These are phyloP conservation scores for Beaufortia kweichowensis DNA, from an alignment of 2,113 vertebrate genomes.

Conservation along the genomic window DNA sequence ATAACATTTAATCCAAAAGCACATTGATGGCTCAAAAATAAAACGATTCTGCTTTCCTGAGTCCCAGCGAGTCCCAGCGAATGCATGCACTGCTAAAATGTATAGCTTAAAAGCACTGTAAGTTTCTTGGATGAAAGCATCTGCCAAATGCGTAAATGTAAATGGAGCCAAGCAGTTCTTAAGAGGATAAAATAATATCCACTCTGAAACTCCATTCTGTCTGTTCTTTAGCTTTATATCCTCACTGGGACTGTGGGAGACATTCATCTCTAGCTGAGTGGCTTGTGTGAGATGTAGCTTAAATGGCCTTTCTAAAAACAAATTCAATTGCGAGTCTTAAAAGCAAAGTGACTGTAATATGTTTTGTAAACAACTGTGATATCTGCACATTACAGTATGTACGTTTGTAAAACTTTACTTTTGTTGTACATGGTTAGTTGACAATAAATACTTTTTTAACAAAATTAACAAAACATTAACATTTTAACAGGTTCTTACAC, in stretches of 20 bases:
- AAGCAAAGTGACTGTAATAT: background rate
- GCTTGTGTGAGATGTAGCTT: background rate
- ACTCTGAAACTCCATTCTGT: background rate
- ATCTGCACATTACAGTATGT: background rate
- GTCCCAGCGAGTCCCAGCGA: no score
- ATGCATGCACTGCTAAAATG: no score
- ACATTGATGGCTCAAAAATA: no score
- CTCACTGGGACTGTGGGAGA: background rate
- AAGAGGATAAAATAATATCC: slow-evolving; percentile 5
- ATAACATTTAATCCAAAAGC: no score
- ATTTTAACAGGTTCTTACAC: background rate
- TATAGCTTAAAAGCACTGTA: no score
- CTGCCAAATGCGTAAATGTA: background rate
- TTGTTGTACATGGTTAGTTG: no score
- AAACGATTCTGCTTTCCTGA: no score
- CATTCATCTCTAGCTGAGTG: slow-evolving; percentile 21
- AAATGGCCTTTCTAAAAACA: background rate
- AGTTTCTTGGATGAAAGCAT: no score
- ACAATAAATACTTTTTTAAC: no score
- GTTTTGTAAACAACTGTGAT: background rate
- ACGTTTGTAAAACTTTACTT: background rate
- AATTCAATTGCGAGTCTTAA: background rate
- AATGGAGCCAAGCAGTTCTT: slow-evolving; percentile 14
- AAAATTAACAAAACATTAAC: no score
- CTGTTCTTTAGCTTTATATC: slow-evolving; percentile 16